phyloP scores from a whole-genome alignment of 2,113 vertebrate genomes.

The Hippocampus abdominalis region DNA sequence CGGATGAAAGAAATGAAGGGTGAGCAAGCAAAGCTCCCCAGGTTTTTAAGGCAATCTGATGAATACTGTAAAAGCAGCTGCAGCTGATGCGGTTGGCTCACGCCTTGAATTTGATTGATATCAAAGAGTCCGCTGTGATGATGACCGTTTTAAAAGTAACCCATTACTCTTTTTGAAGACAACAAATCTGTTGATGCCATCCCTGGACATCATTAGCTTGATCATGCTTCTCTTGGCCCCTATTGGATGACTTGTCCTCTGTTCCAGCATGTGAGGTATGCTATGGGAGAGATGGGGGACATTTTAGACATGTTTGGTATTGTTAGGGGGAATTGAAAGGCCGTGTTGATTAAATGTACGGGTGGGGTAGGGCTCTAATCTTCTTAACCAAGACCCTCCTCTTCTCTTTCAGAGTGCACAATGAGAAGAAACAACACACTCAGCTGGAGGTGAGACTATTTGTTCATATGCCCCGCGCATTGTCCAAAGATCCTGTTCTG shows the following conservation, averaged over 20 bases:
- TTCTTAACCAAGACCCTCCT: slow-evolving; percentile 75
- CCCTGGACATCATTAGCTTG: slow-evolving; percentile 7
- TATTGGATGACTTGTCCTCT: slow-evolving; percentile 31
- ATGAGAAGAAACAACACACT: slow-evolving; percentile 76
- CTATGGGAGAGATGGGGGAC: slow-evolving; percentile 55
- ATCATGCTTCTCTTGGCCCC: slow-evolving; percentile 4
- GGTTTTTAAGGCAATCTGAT: slow-evolving; percentile 86
- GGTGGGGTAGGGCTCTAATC: slow-evolving; percentile 75
- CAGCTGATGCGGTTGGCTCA: slow-evolving; percentile 69
- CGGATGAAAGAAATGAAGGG: slow-evolving; percentile 87
- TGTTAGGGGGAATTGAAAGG: slow-evolving; percentile 71
- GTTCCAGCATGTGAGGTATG: slow-evolving; percentile 71
- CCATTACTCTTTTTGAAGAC: slow-evolving; percentile 12
- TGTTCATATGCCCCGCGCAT: slow-evolving; percentile 64
- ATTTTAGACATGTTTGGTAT: slow-evolving; percentile 74
- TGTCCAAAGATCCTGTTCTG: slow-evolving; percentile 59
- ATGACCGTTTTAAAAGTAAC: slow-evolving; percentile 48
- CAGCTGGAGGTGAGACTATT: slow-evolving; percentile 73
- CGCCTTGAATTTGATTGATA: slow-evolving; percentile 46
- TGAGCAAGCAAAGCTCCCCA: slow-evolving; percentile 80
- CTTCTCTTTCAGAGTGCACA: slow-evolving; percentile 70
- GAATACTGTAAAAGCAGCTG: slow-evolving; percentile 79
- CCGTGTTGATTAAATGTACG: slow-evolving; percentile 77
- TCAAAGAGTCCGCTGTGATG: slow-evolving; percentile 28
- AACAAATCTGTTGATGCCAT: slow-evolving; percentile 9